Percentiles rank a stretch among this genome's conserved stretches.
Conservation (phyloP, 2,797 vertebrate species). For the Lutjanus argentimaculatus region DNA sequence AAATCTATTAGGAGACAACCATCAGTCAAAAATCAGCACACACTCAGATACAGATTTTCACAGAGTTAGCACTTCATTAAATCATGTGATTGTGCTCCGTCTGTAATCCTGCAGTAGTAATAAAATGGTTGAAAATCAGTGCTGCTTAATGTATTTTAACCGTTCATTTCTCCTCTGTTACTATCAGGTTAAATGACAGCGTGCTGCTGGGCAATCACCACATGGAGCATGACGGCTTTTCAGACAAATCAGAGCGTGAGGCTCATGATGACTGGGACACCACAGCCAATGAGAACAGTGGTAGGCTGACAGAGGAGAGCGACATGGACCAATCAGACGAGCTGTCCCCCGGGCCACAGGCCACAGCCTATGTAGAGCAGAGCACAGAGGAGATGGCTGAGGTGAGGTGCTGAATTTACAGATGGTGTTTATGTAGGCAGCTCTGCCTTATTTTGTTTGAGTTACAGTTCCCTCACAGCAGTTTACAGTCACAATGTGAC, state of each 20-base stretch:
- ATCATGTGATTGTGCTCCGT: background rate
- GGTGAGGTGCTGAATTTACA: slow-evolving; percentile 79
- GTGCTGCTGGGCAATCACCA: slow-evolving; percentile 87
- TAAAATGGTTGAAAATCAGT: background rate
- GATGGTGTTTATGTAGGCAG: background rate
- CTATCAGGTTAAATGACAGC: slow-evolving; percentile 89
- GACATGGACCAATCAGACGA: slow-evolving; percentile 94
- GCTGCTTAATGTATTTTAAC: slow-evolving; percentile 16
- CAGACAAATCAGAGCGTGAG: slow-evolving; percentile 95
- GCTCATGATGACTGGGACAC: slow-evolving; percentile 92
- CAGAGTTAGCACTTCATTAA: slow-evolving; percentile 1
- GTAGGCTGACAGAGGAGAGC: slow-evolving; percentile 91
- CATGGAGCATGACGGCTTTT: slow-evolving; percentile 93
- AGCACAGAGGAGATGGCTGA: slow-evolving; percentile 94
- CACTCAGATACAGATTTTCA: background rate
- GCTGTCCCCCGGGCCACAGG: slow-evolving; percentile 80
- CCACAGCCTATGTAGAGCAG: slow-evolving; percentile 93
- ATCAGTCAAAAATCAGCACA: background rate
- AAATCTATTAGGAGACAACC: background rate
- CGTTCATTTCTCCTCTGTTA: slow-evolving; percentile 42
- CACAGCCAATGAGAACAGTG: slow-evolving; percentile 88
- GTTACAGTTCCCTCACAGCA: background rate
- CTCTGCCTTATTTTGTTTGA: background rate
- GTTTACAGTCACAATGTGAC: background rate
- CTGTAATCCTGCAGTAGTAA: background rate